Percentiles rank a stretch among this genome's conserved stretches.
These are phyloP conservation scores for Danio kyathit DNA, from an alignment of 2,797 vertebrate genomes.

Conservation along the genomic window DNA sequence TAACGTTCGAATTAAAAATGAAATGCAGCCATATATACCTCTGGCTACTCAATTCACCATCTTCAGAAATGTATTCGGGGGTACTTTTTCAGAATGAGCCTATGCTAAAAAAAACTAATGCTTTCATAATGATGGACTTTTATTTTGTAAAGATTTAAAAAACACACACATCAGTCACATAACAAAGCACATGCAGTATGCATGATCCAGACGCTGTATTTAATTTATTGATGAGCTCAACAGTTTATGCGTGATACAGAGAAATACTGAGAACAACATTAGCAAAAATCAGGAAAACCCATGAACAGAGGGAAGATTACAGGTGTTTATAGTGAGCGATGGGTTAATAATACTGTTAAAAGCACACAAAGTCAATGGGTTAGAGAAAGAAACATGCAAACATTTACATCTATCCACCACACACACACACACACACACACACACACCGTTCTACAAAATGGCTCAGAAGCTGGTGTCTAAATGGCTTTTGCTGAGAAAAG, in stretches of 20 bases:
- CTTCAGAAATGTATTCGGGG: too few relatives aligned
- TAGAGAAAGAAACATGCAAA: conserved; percentile 51
- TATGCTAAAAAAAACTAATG: too few relatives aligned
- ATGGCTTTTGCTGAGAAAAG: conserved; percentile 47
- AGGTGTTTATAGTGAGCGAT: conserved; percentile 49
- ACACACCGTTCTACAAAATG: conserved; percentile 29
- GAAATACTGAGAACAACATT: conserved; percentile 55
- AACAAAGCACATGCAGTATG: conserved; percentile 56
- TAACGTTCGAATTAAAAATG: too few relatives aligned
- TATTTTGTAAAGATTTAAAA: background rate
- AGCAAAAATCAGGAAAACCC: conserved; percentile 52
- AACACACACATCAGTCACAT: conserved; percentile 23
- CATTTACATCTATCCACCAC: conserved; percentile 48
- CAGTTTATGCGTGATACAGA: conserved; percentile 53
- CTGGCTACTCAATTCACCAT: too few relatives aligned
- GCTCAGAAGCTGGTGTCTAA: conserved; percentile 49
- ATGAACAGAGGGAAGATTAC: conserved; percentile 59
- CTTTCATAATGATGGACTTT: too few relatives aligned
- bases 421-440: conserved; percentile 44
- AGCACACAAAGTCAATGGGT: conserved; percentile 51
- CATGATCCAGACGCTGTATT: conserved; percentile 55
- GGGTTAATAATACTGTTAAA: conserved; percentile 55
- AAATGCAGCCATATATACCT: too few relatives aligned
- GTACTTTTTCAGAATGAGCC: too few relatives aligned
- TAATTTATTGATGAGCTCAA: conserved; percentile 69